Evolutionary conservation across 2,113 vertebrate species (phyloP).

Genomic region (Cynoglossus semilaevis): DNA sequence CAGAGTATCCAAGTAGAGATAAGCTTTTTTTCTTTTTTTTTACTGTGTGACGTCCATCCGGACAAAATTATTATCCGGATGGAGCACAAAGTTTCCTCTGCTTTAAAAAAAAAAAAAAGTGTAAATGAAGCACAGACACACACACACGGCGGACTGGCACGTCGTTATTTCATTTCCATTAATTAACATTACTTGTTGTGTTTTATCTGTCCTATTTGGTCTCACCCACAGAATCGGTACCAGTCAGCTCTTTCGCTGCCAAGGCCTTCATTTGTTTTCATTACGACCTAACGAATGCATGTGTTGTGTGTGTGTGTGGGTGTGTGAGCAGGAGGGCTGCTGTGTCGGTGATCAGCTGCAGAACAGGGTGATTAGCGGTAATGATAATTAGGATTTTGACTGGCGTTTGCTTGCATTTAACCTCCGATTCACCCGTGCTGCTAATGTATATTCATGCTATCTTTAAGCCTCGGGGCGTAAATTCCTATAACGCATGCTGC

Average conservation of each 20-base stretch:
- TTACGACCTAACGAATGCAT: conserved; percentile 8
- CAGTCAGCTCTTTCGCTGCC: conserved; percentile 27
- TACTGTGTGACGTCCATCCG: too few relatives aligned
- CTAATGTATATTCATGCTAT: conserved; percentile 37
- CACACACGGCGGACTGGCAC: too few relatives aligned
- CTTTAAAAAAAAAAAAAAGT: too few relatives aligned
- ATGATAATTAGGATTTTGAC: conserved; percentile 22
- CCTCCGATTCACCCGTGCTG: conserved; percentile 10
- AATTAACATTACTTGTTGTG: too few relatives aligned
- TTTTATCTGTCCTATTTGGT: too few relatives aligned
- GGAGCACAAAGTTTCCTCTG: too few relatives aligned
- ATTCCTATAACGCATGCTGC: conserved; percentile 16
- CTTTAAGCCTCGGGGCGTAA: conserved; percentile 16
- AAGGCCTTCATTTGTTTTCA: conserved; percentile 40
- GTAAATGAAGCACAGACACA: too few relatives aligned
- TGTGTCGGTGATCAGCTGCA: background rate
- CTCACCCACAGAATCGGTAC: conserved; percentile 18
- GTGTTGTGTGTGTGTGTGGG: background rate
- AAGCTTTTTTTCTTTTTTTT: background rate
- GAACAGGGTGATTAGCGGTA: conserved; percentile 8
- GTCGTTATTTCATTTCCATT: too few relatives aligned
- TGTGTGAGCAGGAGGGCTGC: conserved; percentile 21
- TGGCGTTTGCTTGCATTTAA: conserved; percentile 22
- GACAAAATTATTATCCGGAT: too few relatives aligned
- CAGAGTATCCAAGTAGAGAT: conserved; percentile 13